phyloP scores from a whole-genome alignment of 2,888 invertebrate species.

The Xestoiulus laeticollis region DNA sequence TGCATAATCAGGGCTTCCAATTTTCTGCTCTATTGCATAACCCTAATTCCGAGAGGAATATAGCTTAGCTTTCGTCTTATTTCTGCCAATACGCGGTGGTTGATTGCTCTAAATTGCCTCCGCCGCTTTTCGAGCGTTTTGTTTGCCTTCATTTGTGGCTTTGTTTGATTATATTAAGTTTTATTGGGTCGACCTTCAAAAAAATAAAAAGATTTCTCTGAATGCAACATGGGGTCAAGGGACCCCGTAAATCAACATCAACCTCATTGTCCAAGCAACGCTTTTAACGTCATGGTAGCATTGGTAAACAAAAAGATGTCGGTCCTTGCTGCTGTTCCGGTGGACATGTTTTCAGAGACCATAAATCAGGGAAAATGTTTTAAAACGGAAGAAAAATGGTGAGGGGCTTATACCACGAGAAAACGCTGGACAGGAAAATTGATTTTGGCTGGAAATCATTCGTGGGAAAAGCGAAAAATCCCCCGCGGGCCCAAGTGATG shows the following conservation, averaged over 20 bases:
- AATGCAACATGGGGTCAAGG: neutral
- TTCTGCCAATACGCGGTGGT: neutral
- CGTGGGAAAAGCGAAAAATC: neutral
- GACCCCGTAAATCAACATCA: neutral
- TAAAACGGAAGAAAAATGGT: neutral
- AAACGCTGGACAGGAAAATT: neutral
- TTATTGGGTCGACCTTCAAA: neutral
- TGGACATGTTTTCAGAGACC: neutral
- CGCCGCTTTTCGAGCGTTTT: neutral
- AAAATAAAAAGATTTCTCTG: neutral
- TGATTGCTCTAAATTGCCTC: neutral
- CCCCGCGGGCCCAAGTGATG: neutral
- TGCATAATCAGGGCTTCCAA: constrained; percentile 12
- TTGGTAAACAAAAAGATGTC: neutral
- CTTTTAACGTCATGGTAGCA: neutral
- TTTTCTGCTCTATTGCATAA: constrained; percentile 4
- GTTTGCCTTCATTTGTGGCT: neutral
- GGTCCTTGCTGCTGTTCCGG: neutral
- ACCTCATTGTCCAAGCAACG: neutral
- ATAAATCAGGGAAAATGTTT: constrained; percentile 6
- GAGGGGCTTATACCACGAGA: neutral
- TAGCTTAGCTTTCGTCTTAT: neutral
- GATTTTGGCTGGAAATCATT: neutral
- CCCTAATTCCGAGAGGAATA: neutral
- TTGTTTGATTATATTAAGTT: constrained; percentile 26